Conservation (phyloP, 2,113 vertebrate genomes). For the Agapornis roseicollis region DNA sequence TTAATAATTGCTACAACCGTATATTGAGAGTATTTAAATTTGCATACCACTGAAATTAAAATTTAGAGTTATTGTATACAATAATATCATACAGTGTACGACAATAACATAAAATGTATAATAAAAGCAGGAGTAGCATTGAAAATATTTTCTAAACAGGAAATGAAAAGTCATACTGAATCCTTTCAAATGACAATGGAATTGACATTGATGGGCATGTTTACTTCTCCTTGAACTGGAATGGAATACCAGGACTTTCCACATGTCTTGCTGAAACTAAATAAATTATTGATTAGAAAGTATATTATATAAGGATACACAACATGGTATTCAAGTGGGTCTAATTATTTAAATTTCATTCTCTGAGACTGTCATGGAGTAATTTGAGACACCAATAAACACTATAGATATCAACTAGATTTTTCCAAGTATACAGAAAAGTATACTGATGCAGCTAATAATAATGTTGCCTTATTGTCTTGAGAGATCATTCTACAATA, state of each 20-base stretch:
- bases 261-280: not conserved
- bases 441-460: not conserved
- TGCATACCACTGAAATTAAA: not conserved
- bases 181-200: not conserved
- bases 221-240: not conserved
- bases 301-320: not conserved
- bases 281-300: not conserved
- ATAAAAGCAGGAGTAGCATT: not conserved
- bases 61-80: not conserved
- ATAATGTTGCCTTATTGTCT: not conserved
- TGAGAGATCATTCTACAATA: not conserved
- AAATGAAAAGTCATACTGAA: not conserved
- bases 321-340: not conserved
- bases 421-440: not conserved
- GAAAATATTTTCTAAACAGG: not conserved
- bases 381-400: not conserved
- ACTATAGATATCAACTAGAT: not conserved
- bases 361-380: not conserved
- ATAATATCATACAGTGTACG: not conserved
- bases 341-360: not conserved
- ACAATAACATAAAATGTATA: not conserved
- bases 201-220: not conserved
- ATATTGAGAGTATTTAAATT: not conserved
- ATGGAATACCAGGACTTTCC: not conserved
- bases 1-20: not conserved